These are phyloP conservation scores for Micronisus gabar DNA, from an alignment of 2,113 vertebrate species.

Conservation along the genomic window DNA sequence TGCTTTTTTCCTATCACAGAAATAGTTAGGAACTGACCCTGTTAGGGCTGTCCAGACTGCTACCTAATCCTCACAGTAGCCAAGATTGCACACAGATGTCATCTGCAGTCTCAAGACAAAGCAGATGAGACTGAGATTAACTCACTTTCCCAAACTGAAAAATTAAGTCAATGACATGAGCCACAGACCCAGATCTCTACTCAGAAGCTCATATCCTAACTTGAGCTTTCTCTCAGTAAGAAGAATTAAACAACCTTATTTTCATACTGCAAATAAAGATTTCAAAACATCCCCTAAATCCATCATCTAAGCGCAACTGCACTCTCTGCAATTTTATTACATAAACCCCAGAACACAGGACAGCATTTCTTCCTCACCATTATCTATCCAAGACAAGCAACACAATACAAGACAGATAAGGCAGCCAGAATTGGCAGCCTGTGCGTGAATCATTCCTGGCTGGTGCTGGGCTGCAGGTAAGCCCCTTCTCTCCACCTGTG, in stretches of 20 bases:
- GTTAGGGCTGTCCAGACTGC: not conserved
- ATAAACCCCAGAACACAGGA: not conserved
- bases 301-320: not conserved
- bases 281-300: slow-evolving; percentile 13
- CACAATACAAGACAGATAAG: not conserved
- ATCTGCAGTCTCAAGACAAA: not conserved
- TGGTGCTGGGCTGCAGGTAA: not conserved
- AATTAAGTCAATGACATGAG: not conserved
- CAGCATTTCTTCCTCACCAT: not conserved
- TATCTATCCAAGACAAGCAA: not conserved
- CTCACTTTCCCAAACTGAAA: not conserved
- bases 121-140: not conserved
- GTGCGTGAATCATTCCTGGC: fast-evolving
- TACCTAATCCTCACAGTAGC: not conserved
- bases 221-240: not conserved
- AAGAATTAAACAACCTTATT: not conserved
- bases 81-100: not conserved
- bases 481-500: not conserved
- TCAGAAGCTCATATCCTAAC: not conserved
- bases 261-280: not conserved
- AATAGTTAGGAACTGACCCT: not conserved
- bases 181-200: not conserved
- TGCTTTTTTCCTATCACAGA: not conserved
- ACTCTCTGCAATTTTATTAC: slow-evolving; percentile 24
- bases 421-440: not conserved